Evolutionary conservation across 1,140 invertebrate species (phyloP).

Genomic region (Rhagoletis zephyria): DNA sequence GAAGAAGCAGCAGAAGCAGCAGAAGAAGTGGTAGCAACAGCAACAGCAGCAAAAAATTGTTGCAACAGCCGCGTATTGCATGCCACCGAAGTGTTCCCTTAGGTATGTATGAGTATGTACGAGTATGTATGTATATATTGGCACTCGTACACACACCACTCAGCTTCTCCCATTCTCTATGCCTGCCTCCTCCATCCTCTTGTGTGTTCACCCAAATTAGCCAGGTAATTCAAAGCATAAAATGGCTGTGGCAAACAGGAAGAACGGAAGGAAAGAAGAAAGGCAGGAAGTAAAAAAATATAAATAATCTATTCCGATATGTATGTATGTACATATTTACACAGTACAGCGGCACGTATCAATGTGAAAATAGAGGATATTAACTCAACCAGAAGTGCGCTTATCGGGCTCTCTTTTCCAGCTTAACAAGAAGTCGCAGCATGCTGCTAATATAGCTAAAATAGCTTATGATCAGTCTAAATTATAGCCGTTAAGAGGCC

Average conservation of each 20-base stretch:
- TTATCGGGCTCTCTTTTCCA: too few species aligned
- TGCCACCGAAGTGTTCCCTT: background rate
- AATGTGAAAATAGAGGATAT: too few species aligned
- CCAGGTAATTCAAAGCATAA: slow-evolving; percentile 23
- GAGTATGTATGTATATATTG: background rate
- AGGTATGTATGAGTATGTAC: background rate
- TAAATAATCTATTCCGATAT: too few species aligned
- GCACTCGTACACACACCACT: background rate
- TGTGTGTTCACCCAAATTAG: slow-evolving; percentile 34
- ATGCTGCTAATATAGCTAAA: too few species aligned
- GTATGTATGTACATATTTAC: too few species aligned
- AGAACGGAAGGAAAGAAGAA: background rate
- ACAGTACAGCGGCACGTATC: too few species aligned
- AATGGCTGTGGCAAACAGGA: slow-evolving; percentile 32
- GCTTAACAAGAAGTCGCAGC: too few species aligned
- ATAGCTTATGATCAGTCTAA: too few species aligned
- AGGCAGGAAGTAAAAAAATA: too few species aligned
- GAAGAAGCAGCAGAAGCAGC: slow-evolving; percentile 8
- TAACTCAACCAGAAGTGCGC: too few species aligned
- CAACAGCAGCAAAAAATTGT: slow-evolving; percentile 46
- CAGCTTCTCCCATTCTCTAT: background rate
- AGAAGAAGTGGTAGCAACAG: slow-evolving; percentile 58
- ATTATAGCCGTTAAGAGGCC: too few species aligned
- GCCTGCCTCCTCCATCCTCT: too few species aligned
- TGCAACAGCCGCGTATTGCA: slow-evolving; percentile 65